phyloP scores from a whole-genome alignment of 2,888 invertebrate species.

The Nomada hirtipes region DNA sequence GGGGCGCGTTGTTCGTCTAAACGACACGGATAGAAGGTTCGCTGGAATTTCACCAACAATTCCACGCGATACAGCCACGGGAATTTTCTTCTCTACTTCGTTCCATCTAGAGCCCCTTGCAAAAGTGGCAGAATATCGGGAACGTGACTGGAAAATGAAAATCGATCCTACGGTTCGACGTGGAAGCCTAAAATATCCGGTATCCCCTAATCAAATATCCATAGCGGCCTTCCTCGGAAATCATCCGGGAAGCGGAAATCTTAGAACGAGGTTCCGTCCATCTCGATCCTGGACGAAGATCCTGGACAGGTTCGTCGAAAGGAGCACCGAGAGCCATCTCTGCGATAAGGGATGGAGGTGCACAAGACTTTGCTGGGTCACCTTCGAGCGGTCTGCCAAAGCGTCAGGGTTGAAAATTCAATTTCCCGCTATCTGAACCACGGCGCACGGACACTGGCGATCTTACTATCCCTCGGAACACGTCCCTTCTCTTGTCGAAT shows the following conservation, averaged over 20 bases:
- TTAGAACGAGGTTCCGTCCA: conserved; percentile 61
- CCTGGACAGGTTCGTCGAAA: conserved; percentile 22
- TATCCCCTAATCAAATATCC: conserved; percentile 66
- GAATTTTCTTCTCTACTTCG: not conserved
- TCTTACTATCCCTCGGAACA: conserved; percentile 13
- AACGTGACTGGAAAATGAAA: conserved; percentile 35
- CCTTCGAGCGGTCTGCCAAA: not conserved
- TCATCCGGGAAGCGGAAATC: conserved; percentile 71
- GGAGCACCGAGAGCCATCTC: conserved; percentile 31
- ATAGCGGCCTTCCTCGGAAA: conserved; percentile 61
- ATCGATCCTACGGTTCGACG: conserved; percentile 44
- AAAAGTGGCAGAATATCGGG: conserved; percentile 1
- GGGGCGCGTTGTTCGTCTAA: conserved; percentile 9
- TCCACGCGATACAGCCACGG: not conserved
- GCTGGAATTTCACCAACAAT: conserved; percentile 27
- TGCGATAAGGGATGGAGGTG: conserved; percentile 38
- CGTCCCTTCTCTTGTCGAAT: not conserved
- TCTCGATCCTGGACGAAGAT: conserved; percentile 51
- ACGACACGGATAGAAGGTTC: conserved; percentile 25
- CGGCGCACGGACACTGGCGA: conserved; percentile 5
- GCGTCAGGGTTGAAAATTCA: conserved; percentile 49
- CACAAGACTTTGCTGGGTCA: not conserved
- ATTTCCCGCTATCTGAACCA: conserved; percentile 54
- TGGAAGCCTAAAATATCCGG: conserved; percentile 56
- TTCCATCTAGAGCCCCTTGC: no score